Evolutionary conservation across 2,797 vertebrate genomes (phyloP), one percentile per base, ranked within the genome.

Genomic region (Heliangelus exortis): DNA sequence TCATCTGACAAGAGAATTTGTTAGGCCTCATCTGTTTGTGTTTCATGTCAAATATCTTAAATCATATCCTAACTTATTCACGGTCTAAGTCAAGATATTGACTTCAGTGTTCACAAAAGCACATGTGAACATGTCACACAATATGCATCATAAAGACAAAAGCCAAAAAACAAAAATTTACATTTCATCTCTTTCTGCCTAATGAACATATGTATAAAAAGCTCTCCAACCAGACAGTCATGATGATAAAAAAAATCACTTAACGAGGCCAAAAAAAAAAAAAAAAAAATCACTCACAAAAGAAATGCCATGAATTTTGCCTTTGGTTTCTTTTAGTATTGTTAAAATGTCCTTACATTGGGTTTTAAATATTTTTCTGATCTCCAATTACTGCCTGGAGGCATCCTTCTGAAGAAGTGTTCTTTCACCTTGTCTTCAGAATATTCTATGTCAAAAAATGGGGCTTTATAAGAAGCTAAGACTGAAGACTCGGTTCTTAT

Each of bases 361-460:
- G 43, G 73, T 55, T 92, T 93, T 45, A 95, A 63, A 82, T 78
- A 84, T 43, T 93, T 93, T 86, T 81, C 91, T 95, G 76, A 88
- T 79, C 54, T 86, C 51, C 33, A 43, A 0, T 94, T 92, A 84
- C 89, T 66, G 87, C 73, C 89, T 62, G 21, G 66, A 95, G 82
- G 58, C 92, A 88, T 25, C 9, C 81, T 45, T 79, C 76, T 59
- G 63, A 89, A 78, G 63, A 87, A 55, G 16, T 6, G 11, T 36
- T 86, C 76, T 78, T 85, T 91, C 50, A 69, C 63, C 23, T 15
- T 3, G 3, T 72, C n/a, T 87, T 50, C 47, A 77, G 9, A 90
- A 90, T 15, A 76, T 4, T 31, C 20, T 41, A 25, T 17, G 34
- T 59, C 85, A 73, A 86, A 93, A 95, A 73, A 11, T 7, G 4